phyloP scores from a whole-genome alignment of 2,888 invertebrate species.

The Sericinus montela region DNA sequence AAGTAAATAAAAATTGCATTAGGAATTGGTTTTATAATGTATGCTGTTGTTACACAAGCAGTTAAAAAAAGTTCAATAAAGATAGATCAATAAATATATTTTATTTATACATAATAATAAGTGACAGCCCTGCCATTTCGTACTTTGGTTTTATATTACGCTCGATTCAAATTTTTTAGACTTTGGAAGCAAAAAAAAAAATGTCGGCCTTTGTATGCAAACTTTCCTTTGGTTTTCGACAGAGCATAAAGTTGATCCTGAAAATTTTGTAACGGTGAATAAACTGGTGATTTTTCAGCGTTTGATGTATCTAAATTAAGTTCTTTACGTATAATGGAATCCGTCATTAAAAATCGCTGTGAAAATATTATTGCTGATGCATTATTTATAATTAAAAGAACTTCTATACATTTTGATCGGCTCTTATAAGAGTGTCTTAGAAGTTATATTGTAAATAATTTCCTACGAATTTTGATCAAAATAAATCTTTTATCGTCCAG shows the following conservation, averaged over 20 bases:
- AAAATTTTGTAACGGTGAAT: conserved; percentile 55
- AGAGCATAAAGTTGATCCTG: conserved; percentile 66
- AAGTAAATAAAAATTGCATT: too few relatives aligned
- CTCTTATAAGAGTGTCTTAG: too few relatives aligned
- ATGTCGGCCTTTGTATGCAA: conserved; percentile 57
- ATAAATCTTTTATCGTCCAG: too few relatives aligned
- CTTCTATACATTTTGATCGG: background rate
- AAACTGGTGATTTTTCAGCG: conserved; percentile 59
- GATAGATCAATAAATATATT: too few relatives aligned
- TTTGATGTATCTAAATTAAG: conserved; percentile 63
- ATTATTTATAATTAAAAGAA: conserved; percentile 36
- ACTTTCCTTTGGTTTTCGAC: conserved; percentile 67
- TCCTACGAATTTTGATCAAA: too few relatives aligned
- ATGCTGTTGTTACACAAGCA: too few relatives aligned
- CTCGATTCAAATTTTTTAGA: conserved; percentile 64
- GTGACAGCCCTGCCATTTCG: conserved; percentile 45
- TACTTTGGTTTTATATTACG: conserved; percentile 64
- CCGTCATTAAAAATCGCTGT: conserved; percentile 39
- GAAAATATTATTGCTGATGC: conserved; percentile 34
- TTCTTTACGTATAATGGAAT: conserved; percentile 34
- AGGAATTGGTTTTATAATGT: too few relatives aligned
- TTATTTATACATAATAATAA: too few relatives aligned
- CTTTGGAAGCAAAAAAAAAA: conserved; percentile 57
- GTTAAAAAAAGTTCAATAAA: too few relatives aligned
- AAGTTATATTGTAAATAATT: too few relatives aligned